Evolutionary conservation across 2,797 vertebrate genomes (phyloP), one percentile per base, ranked within the genome.

Genomic region (Fratercula arctica): DNA sequence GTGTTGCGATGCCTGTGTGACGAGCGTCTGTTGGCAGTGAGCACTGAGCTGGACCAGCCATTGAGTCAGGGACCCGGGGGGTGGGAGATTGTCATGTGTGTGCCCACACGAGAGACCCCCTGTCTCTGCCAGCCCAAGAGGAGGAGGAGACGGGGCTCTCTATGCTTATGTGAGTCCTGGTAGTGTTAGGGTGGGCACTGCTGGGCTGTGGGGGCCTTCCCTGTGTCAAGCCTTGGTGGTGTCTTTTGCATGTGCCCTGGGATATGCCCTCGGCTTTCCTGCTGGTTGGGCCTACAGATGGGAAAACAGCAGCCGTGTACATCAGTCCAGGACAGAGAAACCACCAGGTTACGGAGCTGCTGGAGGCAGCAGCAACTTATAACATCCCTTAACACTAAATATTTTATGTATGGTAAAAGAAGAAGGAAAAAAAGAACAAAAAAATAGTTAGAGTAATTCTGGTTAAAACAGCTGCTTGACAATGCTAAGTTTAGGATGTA

Each of bases 11-110:
- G 24, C 48, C 37, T 48, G 18, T 59, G 57, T 17, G 7, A 84
- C 0, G 1, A 6, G 5, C 3, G 4, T 39, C 29, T 53, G 13
- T 21, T 89, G n/a, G 9, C 51, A 43, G 31, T 0, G 2, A 61
- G 26, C 6, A 16, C 41, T 48, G 41, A 33, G n/a, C 53, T 66
- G 37, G 24, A 60, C 21, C 11, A 28, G 7, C 25, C 14, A 6
- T 19, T 6, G 11, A 54, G 23, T 0, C 25, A 15, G 39, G 6
- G 29, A 59, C 33, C 9, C 0, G 0, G 15, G 35, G 5, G 13
- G 7, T 23, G 14, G 10, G 13, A 43, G 12, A 35, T 15, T 12
- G n/a, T 61, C 21, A 3, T 29, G 3, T n/a, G 31, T 33, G 20
- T 12, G 9, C 12, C 6, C 33, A 29, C 5, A 16, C 0, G 1